phyloP scores from a whole-genome alignment of 2,797 vertebrate genomes.

The Anguilla megastoma region DNA sequence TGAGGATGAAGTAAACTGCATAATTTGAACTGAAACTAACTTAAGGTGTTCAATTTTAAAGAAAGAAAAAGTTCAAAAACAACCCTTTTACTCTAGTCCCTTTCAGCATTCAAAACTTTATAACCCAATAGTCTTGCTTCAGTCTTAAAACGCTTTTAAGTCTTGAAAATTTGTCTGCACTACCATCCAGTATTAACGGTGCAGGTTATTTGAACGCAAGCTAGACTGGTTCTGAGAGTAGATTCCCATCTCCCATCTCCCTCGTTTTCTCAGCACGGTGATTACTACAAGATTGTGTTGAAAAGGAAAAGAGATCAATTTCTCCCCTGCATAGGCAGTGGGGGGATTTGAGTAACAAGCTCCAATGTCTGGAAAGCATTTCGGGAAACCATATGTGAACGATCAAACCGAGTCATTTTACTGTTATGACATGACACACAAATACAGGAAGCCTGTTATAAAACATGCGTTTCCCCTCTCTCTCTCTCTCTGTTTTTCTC shows the following conservation, averaged over 20 bases:
- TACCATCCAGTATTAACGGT: background rate
- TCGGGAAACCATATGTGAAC: conserved; percentile 42
- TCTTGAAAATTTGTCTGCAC: background rate
- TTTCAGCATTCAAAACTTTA: background rate
- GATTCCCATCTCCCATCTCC: background rate
- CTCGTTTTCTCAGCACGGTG: background rate
- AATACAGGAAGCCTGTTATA: conserved; percentile 53
- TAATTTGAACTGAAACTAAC: background rate
- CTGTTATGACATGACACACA: conserved; percentile 42
- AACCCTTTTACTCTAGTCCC: background rate
- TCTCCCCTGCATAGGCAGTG: background rate
- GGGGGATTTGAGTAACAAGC: conserved; percentile 4
- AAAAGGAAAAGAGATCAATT: conserved; percentile 4
- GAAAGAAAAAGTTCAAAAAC: background rate
- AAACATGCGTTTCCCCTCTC: conserved; percentile 34
- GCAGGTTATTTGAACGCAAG: background rate
- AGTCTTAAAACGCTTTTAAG: background rate
- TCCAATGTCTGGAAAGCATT: conserved; percentile 24
- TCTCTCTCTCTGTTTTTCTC: conserved; percentile 30
- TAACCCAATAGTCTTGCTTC: background rate
- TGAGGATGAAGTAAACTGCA: background rate
- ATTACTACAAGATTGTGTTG: background rate
- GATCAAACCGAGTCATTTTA: conserved; percentile 40
- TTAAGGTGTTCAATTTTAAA: background rate
- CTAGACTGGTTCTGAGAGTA: background rate